Conservation (phyloP, 2,113 vertebrate genomes). For the Phyllostomus discolor region DNA sequence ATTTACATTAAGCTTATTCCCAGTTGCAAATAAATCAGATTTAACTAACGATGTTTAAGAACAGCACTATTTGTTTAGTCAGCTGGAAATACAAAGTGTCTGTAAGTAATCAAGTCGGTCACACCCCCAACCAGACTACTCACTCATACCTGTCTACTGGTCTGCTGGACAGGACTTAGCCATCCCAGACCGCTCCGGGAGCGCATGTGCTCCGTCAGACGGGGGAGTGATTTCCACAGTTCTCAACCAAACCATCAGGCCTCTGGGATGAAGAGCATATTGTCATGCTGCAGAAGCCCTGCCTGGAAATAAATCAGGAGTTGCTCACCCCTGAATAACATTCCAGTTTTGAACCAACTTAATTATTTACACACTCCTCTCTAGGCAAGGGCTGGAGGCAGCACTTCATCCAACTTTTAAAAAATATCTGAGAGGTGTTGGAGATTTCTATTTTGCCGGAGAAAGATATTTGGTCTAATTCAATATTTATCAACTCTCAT, state of each 20-base stretch:
- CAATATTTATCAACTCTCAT: background rate
- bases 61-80: background rate
- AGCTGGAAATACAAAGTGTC: background rate
- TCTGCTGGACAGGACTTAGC: background rate
- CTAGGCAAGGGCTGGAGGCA: background rate
- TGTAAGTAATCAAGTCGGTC: background rate
- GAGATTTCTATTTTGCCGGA: background rate
- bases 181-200: background rate
- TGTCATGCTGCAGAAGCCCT: background rate
- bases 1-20: slow-evolving; percentile 17
- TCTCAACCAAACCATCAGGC: background rate
- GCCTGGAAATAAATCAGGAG: slow-evolving; percentile 15
- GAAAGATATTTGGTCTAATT: background rate
- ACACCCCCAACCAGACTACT: background rate
- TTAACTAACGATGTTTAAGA: background rate
- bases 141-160: background rate
- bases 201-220: background rate
- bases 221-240: background rate
- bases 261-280: background rate
- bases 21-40: background rate
- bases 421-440: background rate
- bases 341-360: background rate
- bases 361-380: background rate
- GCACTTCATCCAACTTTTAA: background rate
- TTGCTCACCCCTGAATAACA: background rate